Base-by-base conservation (phyloP, 2,797 vertebrate species). In the Hapalemur alaotrensis region DNA sequence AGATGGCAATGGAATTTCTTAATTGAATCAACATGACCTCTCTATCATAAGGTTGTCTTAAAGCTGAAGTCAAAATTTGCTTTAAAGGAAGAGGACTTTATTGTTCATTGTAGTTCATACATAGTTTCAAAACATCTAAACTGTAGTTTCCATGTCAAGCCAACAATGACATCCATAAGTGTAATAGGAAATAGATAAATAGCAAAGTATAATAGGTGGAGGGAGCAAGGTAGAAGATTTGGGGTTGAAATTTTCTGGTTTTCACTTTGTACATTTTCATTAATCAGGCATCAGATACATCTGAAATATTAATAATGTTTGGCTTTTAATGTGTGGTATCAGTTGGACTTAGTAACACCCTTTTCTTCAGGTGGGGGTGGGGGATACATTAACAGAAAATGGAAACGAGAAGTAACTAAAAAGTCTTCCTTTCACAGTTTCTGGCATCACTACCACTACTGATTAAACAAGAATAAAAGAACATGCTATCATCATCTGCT, bases 381-480 rank as follows among this genome's bases (percentile, higher is more conserved):
- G 85, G 46, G 15, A 54, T 78, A 12, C 43, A 43, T 76, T 92
- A 69, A 38, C 73, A 48, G 61, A 79, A 72, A 96, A 48, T 81
- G n/a, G 32, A 92, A 93, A 93, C 72, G 67, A 94, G 76, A 93
- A 96, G 32, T 91, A 95, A 97, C 82, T 94, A 76, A 88, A 91
- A 91, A 93, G 70, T 20, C 63, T 96, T 87, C 73, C 17, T 96
- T 95, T 96, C 65, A 23, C 73, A 94, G 70, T 96, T 96, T 76
- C 87, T 95, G 86, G 18, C 65, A 82, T 89, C 93, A 81, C 6
- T 32, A 65, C 32, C 41, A 78, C 50, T 90, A 67, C 70, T 50
- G 67, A 61, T 95, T 94, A 91, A 78, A 82, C 54, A 85, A 90
- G 92, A 90, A 86, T 67, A 89, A 67, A 22, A 86, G 63, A 93